Evolutionary conservation across 2,797 vertebrate species (phyloP), one percentile per base, ranked within the genome.

Genomic region (Pachyuromys duprasi): DNA sequence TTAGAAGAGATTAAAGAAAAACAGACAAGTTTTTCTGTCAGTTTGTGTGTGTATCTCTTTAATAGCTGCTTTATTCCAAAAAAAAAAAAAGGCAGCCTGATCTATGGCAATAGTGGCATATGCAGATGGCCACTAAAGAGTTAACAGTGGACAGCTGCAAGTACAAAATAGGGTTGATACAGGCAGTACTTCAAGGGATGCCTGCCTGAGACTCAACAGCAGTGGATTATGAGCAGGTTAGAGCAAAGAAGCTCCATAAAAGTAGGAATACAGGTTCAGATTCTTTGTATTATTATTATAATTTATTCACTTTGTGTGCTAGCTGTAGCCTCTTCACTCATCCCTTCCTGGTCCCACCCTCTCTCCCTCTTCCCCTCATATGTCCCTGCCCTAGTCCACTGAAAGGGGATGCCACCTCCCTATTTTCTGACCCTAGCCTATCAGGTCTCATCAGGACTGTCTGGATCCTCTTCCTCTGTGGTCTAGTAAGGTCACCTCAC

Each of bases 191-290:
- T 81, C 39, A 53, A 90, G 42, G 65, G n/a, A 79, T 86, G n/a
- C 22, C 42, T 89, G 5, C 39, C 60, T 96, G 70, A 93, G 62
- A 90, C 62, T 8, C 65, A 60, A 74, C 63, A 70, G 79, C 24
- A 84, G 76, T 84, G 15, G 33, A 94, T 88, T 90, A 79, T 9
- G 2, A 39, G 20, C 80, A 76, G 20, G 31, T 67, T 91, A 94
- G 76, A 80, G 28, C 74, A 91, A 74, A 70, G 63, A 88, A 69
- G 7, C 39, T 76, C 60, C 14, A 55, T 31, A 95, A 53, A 53
- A 84, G 60, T 69, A 83, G n/a, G 36, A 55, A 55, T 20, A 70
- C 65, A 80, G 93, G 60, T 84, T 88, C 31, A 70, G 88, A 95
- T 87, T 89, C 45, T 49, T 49, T 11, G 8, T 49, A 49, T 49